Conservation (phyloP, 1,140 invertebrate genomes). For the Bombus waltoni region DNA sequence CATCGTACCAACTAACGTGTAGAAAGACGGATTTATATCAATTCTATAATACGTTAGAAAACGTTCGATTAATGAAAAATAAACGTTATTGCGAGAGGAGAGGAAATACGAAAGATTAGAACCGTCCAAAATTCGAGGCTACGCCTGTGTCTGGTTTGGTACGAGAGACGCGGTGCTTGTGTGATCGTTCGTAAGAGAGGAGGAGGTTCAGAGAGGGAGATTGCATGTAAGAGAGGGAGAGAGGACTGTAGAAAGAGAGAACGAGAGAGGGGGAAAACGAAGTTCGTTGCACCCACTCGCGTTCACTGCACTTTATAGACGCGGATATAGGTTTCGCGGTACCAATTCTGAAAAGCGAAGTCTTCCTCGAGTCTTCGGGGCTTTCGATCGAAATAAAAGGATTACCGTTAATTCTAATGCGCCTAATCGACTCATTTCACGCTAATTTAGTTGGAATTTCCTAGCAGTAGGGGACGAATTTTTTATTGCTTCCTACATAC, state of each 20-base stretch:
- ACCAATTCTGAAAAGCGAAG: conserved; percentile 67
- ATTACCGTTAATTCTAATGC: not conserved
- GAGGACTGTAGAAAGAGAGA: conserved; percentile 46
- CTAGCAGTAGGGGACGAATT: not conserved
- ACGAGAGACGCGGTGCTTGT: conserved; percentile 46
- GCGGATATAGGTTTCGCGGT: conserved; percentile 72
- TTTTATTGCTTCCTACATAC: not conserved
- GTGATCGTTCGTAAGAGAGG: conserved; percentile 47
- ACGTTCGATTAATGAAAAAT: not conserved
- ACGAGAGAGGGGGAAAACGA: conserved; percentile 41
- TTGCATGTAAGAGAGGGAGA: conserved; percentile 44
- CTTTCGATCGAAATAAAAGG: conserved; percentile 25
- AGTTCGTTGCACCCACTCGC: conserved; percentile 80
- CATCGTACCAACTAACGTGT: too few species aligned
- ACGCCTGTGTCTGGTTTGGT: conserved; percentile 57
- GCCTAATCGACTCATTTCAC: not conserved
- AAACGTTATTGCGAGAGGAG: not conserved
- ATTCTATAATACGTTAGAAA: not conserved
- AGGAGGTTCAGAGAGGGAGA: conserved; percentile 37
- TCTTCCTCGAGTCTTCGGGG: conserved; percentile 19
- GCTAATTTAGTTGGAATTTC: not conserved
- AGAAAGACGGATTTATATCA: too few species aligned
- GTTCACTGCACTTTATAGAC: conserved; percentile 78
- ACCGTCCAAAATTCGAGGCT: conserved; percentile 7
- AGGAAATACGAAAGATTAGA: not conserved